phyloP scores from a whole-genome alignment of 1,140 invertebrate genomes.

The Epicauta chinensis region DNA sequence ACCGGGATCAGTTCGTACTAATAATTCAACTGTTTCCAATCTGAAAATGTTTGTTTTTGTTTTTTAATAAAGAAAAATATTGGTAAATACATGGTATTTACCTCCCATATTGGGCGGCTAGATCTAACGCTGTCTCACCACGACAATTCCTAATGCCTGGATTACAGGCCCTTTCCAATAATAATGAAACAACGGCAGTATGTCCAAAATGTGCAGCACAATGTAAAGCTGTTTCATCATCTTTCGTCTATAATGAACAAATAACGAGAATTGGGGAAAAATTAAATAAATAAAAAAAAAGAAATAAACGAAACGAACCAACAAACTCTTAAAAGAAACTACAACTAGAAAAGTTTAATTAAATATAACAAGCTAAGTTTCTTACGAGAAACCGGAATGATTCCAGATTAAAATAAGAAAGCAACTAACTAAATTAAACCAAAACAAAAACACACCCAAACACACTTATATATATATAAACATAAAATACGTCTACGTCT shows the following conservation, averaged over 20 bases:
- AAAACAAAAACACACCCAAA: too few relatives aligned
- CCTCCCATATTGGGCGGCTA: slow-evolving; percentile 89
- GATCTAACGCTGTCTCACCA: slow-evolving; percentile 87
- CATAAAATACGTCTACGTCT: too few relatives aligned
- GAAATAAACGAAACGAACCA: background rate
- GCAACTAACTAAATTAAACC: too few relatives aligned
- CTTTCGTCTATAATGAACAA: slow-evolving; percentile 67
- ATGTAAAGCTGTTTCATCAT: slow-evolving; percentile 90
- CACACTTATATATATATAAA: too few relatives aligned
- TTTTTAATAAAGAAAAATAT: background rate
- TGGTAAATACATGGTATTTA: slow-evolving; percentile 33
- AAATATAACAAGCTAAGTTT: slow-evolving; percentile 9
- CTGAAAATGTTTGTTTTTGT: slow-evolving; percentile 44
- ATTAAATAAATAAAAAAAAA: too few relatives aligned
- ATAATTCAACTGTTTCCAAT: slow-evolving; percentile 80
- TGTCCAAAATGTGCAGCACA: slow-evolving; percentile 94
- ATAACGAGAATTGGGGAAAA: background rate
- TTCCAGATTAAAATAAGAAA: too few relatives aligned
- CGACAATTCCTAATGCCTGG: slow-evolving; percentile 81
- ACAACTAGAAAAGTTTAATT: slow-evolving; percentile 5
- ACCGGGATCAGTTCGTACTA: slow-evolving; percentile 74
- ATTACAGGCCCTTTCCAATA: slow-evolving; percentile 83
- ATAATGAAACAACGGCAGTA: slow-evolving; percentile 76
- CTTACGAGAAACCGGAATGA: too few relatives aligned
- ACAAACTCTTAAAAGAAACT: slow-evolving; percentile 2